These are phyloP conservation scores for Salvator merianae DNA, from an alignment of 2,113 vertebrate species.

Conservation along the genomic window DNA sequence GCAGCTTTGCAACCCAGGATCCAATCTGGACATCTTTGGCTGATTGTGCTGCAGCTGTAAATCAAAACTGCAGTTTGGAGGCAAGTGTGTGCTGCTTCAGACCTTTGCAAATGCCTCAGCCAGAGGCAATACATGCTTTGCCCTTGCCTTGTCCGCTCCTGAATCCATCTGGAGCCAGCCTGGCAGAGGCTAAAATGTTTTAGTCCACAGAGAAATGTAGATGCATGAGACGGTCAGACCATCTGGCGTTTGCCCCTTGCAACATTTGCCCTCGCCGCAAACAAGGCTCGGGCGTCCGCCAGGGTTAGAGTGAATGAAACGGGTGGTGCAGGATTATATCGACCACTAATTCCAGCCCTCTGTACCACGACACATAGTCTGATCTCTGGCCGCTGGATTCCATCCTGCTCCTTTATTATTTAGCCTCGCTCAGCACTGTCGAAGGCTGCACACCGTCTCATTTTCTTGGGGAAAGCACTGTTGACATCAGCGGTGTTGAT, in stretches of 20 bases:
- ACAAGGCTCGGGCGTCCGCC: neutral
- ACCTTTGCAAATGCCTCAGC: no score
- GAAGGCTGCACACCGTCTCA: neutral
- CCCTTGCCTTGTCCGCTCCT: neutral
- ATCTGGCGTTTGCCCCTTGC: neutral
- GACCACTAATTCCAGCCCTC: neutral
- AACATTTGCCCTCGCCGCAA: neutral
- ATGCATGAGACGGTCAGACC: neutral
- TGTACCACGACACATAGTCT: accelerated
- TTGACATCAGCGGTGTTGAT: neutral
- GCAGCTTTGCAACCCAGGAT: no score
- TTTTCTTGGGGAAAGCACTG: neutral
- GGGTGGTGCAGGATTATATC: no score
- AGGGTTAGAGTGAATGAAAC: neutral
- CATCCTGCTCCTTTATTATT: neutral
- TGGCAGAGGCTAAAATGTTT: neutral
- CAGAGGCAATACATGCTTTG: neutral
- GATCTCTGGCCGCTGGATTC: neutral
- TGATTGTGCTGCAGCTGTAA: neutral
- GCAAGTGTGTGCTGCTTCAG: neutral
- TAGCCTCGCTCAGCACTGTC: neutral
- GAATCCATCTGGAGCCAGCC: neutral
- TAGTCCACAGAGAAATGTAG: neutral
- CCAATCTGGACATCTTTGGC: neutral
- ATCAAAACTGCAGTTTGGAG: neutral